Conservation (phyloP, 2,113 vertebrate species). For the Sturnus vulgaris region DNA sequence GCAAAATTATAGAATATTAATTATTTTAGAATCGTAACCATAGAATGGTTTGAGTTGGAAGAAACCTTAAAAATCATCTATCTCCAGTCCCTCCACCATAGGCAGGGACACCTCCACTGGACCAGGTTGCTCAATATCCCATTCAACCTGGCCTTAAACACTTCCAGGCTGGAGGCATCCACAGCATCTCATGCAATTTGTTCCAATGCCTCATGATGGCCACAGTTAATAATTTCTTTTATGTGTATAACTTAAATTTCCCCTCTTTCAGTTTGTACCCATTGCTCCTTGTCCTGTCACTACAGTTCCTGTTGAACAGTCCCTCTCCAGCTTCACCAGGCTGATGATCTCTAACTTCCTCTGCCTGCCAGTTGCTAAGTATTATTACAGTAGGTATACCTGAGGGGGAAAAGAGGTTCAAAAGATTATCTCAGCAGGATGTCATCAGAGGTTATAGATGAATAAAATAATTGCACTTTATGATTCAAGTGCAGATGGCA, state of each 20-base stretch:
- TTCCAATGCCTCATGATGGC: neutral
- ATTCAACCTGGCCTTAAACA: neutral
- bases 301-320: neutral
- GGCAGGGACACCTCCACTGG: neutral
- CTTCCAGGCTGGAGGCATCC: neutral
- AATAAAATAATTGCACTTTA: neutral
- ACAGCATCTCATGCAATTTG: neutral
- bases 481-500: neutral
- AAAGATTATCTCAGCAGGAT: neutral
- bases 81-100: fast-evolving
- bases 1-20: neutral
- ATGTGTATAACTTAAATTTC: neutral
- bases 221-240: neutral
- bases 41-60: neutral
- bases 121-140: neutral
- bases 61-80: neutral
- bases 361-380: neutral
- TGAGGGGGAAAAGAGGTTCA: neutral
- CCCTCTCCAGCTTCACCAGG: neutral
- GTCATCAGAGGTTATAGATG: neutral
- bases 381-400: neutral
- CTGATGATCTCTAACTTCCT: neutral
- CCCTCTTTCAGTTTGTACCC: neutral
- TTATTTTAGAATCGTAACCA: neutral
- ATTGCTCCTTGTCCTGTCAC: neutral